Evolutionary conservation across 2,113 vertebrate genomes (phyloP).

Genomic region (Corythaixoides concolor): DNA sequence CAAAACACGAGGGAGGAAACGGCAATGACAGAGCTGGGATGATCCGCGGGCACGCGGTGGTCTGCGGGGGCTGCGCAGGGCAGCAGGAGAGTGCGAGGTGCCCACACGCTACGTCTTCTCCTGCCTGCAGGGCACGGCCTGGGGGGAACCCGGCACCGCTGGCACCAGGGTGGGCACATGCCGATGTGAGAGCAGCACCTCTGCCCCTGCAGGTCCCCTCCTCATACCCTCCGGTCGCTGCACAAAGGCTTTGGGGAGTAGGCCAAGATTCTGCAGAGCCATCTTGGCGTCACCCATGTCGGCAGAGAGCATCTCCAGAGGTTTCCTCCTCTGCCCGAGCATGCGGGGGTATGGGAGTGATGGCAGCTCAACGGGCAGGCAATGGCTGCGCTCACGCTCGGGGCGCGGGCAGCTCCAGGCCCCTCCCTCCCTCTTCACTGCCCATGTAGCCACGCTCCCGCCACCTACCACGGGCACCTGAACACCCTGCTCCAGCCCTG

Average conservation of each 20-base stretch:
- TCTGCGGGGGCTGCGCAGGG: accelerated
- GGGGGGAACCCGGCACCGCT: not conserved
- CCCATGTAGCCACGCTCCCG: accelerated
- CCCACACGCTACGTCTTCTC: accelerated
- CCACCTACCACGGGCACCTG: not conserved
- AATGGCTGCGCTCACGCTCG: not conserved
- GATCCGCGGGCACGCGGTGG: accelerated
- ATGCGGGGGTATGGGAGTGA: accelerated
- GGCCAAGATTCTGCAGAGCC: not conserved
- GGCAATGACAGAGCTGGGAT: accelerated
- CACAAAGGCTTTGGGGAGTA: accelerated
- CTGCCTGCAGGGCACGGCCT: not conserved
- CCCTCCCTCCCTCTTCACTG: not conserved
- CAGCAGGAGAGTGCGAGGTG: accelerated
- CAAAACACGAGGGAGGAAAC: accelerated
- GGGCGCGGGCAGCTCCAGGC: too few species aligned
- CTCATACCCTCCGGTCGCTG: accelerated
- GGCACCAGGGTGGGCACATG: accelerated
- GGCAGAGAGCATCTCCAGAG: not conserved
- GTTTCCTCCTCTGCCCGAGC: not conserved
- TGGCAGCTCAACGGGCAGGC: accelerated
- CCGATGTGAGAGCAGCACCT: accelerated
- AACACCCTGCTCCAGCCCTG: too few species aligned
- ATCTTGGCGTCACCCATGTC: accelerated
- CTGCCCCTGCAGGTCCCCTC: not conserved